These are phyloP conservation scores for Neostethus bicornis DNA, from an alignment of 2,797 vertebrate genomes.

Conservation along the genomic window DNA sequence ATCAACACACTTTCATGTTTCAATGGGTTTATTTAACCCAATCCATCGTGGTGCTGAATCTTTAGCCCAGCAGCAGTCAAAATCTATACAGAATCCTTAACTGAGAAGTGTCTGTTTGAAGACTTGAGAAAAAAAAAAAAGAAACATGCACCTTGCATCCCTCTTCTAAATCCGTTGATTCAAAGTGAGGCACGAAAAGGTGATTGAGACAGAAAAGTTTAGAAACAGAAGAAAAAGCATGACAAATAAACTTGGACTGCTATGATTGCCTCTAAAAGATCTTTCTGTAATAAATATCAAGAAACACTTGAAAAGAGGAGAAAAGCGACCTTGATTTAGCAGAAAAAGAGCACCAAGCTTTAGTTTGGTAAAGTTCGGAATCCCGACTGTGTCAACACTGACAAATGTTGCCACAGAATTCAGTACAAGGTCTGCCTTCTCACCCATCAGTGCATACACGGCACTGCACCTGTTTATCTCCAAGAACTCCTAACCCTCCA, in stretches of 20 bases:
- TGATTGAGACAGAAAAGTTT: neutral
- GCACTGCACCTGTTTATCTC: too few species aligned
- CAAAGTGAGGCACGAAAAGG: slow-evolving; percentile 9
- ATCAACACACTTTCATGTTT: slow-evolving; percentile 68
- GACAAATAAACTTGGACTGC: neutral
- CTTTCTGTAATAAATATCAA: neutral
- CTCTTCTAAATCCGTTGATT: slow-evolving; percentile 12
- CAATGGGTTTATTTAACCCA: slow-evolving; percentile 63
- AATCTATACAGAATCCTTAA: slow-evolving; percentile 40
- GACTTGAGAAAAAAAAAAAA: neutral
- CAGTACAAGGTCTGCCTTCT: too few species aligned
- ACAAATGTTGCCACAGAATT: too few species aligned
- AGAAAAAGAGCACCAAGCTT: neutral
- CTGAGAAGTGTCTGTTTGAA: slow-evolving; percentile 30
- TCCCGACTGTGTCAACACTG: neutral
- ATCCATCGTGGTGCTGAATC: slow-evolving; percentile 43
- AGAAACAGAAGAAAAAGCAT: neutral
- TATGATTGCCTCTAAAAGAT: neutral
- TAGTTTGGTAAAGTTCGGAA: too few species aligned
- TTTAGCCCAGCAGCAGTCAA: slow-evolving; percentile 13
- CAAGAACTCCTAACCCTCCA: too few species aligned
- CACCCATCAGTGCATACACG: too few species aligned
- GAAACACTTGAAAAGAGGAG: neutral
- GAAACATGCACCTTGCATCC: neutral
- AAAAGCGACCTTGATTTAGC: neutral